Conservation (phyloP, 2,888 invertebrate genomes). For the Philopedon plagiatum region DNA sequence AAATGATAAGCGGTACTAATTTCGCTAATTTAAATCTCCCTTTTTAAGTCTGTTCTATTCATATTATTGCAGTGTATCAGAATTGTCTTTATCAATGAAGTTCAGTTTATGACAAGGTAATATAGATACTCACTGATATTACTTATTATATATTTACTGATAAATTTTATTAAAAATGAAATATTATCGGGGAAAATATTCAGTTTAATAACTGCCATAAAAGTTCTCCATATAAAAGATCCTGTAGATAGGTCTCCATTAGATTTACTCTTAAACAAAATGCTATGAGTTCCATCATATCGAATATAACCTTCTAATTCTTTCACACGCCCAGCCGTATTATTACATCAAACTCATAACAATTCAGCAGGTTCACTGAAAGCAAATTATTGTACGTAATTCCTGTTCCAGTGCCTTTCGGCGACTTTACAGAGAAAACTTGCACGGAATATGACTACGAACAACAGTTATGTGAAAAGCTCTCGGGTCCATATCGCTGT, state of each 20-base stretch:
- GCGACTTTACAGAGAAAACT: slow-evolving; percentile 35
- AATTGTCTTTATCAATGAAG: too few relatives aligned
- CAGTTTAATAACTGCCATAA: too few relatives aligned
- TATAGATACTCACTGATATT: too few relatives aligned
- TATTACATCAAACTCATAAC: slow-evolving; percentile 41
- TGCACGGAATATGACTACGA: slow-evolving; percentile 35
- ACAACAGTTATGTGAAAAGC: slow-evolving; percentile 41
- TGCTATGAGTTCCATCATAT: slow-evolving; percentile 18
- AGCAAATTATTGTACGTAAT: slow-evolving; percentile 38
- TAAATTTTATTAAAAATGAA: too few relatives aligned
- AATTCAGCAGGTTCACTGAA: slow-evolving; percentile 28
- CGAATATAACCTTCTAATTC: slow-evolving; percentile 22
- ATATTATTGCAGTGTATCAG: too few relatives aligned
- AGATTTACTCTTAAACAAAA: not conserved
- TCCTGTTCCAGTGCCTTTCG: slow-evolving; percentile 41
- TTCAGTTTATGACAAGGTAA: too few relatives aligned
- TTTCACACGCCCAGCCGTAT: slow-evolving; percentile 25
- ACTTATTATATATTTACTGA: too few relatives aligned
- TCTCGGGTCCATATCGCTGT: slow-evolving; percentile 28
- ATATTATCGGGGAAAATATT: too few relatives aligned
- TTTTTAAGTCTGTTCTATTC: too few relatives aligned
- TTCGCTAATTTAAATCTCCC: too few relatives aligned
- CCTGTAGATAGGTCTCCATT: not conserved
- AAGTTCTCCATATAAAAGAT: too few relatives aligned
- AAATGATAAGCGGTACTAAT: too few relatives aligned